A percentile compares a stretch with the other conserved stretches of the same genome.
Conservation (phyloP, 2,888 invertebrate species). For the Drosophila ustulata region DNA sequence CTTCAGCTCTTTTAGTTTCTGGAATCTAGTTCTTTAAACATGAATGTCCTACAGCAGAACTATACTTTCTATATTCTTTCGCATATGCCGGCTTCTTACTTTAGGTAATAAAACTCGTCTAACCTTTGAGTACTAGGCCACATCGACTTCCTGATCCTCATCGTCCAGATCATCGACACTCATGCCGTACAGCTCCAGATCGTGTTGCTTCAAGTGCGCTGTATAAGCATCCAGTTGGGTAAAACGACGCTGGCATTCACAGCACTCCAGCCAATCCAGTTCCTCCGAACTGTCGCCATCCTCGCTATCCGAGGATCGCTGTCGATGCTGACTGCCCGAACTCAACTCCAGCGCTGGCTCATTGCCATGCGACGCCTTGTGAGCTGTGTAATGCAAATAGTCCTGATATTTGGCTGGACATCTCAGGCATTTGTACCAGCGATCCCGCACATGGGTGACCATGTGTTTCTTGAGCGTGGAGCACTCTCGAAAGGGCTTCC, state of each 20-base stretch:
- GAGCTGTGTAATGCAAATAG: conserved; percentile 81
- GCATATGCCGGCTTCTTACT: neutral
- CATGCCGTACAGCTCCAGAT: conserved; percentile 69
- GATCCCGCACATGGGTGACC: conserved; percentile 83
- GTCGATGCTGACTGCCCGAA: conserved; percentile 2
- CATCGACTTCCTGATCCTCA: conserved; percentile 69
- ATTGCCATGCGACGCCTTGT: conserved; percentile 73
- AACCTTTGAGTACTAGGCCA: conserved; percentile 46
- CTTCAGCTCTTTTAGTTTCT: neutral
- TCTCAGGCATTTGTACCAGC: conserved; percentile 82
- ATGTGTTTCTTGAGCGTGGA: conserved; percentile 84
- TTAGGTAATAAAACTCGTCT: neutral
- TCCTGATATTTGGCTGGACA: conserved; percentile 83
- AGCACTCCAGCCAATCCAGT: conserved; percentile 81
- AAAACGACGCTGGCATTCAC: conserved; percentile 81
- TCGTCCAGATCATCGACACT: conserved; percentile 61
- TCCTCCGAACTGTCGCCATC: conserved; percentile 70
- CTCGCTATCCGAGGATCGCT: conserved; percentile 75
- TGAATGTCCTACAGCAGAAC: too few relatives aligned
- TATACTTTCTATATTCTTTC: too few relatives aligned
- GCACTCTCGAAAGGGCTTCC: conserved; percentile 84
- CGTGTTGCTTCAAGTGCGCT: conserved; percentile 81
- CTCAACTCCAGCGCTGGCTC: conserved; percentile 32
- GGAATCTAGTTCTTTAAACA: neutral
- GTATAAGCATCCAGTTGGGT: conserved; percentile 82